Percentiles rank a stretch among this genome's conserved stretches.
Evolutionary conservation across 2,888 invertebrate genomes (phyloP).

Genomic region (Melieria picta): DNA sequence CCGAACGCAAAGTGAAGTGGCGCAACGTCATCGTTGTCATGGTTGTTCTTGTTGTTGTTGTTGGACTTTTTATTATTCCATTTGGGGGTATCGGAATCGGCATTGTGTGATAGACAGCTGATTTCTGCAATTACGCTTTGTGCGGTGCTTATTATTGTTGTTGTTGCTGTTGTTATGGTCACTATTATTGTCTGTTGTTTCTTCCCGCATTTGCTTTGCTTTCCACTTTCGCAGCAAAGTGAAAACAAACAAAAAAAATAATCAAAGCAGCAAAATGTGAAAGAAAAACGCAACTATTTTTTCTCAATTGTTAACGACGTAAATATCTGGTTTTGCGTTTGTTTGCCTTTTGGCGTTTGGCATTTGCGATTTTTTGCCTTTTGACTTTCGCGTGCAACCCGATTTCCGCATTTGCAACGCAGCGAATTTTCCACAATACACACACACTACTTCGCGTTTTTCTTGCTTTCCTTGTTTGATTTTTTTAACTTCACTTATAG

Average conservation of each 20-base stretch:
- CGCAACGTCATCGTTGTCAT: background rate
- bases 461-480: no score
- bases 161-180: slow-evolving; percentile 20
- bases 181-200: slow-evolving; percentile 37
- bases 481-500: no score
- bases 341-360: no score
- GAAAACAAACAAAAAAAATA: background rate
- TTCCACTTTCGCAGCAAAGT: slow-evolving; percentile 38
- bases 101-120: slow-evolving; percentile 62
- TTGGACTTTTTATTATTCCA: slow-evolving; percentile 40
- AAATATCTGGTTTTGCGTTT: background rate
- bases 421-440: no score
- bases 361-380: no score
- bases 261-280: no score
- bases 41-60: slow-evolving; percentile 41
- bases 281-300: background rate
- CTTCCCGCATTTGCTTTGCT: slow-evolving; percentile 35
- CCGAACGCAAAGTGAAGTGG: background rate
- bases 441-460: no score
- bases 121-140: slow-evolving; percentile 61
- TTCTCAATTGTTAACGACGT: slow-evolving; percentile 20
- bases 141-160: slow-evolving; percentile 42
- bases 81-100: slow-evolving; percentile 6
- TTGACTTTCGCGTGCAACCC: no score
- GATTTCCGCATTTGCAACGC: no score